Base-by-base conservation (phyloP, 2,113 vertebrate genomes). In the Bolborhynchus lineola region DNA sequence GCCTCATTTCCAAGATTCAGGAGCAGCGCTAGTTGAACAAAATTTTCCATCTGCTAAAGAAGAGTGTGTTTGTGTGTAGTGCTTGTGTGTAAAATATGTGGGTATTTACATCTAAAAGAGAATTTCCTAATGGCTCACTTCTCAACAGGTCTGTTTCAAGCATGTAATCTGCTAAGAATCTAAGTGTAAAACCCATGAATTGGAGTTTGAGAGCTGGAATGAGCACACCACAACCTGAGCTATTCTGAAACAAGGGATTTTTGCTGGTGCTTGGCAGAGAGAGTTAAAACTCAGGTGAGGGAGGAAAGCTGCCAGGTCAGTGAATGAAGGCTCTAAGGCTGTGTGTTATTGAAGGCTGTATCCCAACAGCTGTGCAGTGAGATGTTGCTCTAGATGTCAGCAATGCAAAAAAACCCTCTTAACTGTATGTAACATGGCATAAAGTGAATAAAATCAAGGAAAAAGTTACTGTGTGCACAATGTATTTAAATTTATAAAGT, bases 1-100 rank as follows among this genome's bases (percentile, higher is more conserved):
- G 92, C 96, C 72, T 96, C 47, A 20, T 50, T 91, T 85, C 98
- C 97, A 96, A 88, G 71, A 97, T 96, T 86, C 92, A 97, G 84
- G 83, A 94, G 46, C 50, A 93, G 80, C 9, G 2, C 53, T 81
- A 71, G 68, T 33, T 68, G 69, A 93, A 77, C 82, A 95, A 93
- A 95, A 81, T 68, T 64, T 79, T 92, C 94, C 47, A 63, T 88
- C 81, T 96, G 68, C 63, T 93, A 35, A 80, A 93, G 78, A 82
- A 6, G 26, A 60, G 18, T 8, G 11, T 59, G 52, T 50, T 63
- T 82, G 46, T 26, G 23, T 71, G 64, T 37, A 64, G 13, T 59
- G 52, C 53, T 59, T 86, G 50, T 26, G 19, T 71, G 67, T n/a
- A 60, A 72, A 90, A 47, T 47, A 11, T 3, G 7, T 13, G 6